Evolutionary conservation across 2,113 vertebrate species (phyloP), one percentile per base, ranked within the genome.

Genomic region (Polypterus bichir): DNA sequence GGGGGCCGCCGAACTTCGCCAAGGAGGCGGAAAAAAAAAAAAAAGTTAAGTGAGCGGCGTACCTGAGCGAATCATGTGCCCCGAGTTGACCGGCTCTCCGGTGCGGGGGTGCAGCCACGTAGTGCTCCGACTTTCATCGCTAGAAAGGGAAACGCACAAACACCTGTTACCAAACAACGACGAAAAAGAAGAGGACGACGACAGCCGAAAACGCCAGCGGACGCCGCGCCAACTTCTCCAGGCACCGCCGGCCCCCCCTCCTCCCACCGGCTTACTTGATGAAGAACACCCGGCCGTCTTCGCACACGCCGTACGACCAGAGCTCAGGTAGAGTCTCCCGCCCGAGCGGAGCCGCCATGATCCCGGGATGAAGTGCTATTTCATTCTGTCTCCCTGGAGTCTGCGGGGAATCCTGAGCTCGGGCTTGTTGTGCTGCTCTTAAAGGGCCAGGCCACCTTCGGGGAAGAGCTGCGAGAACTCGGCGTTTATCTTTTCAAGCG

Each of bases 61-160:
- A 97, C 94, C 94, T 92, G 92, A 95, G 62, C 93, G 90, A 71
- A 95, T 93, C 92, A 96, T 97, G 81, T 97, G 94, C 69, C 94
- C 94, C 0, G 94, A 96, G 88, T 97, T 97, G 82, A 97, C 94
- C 68, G 93, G 93, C 73, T 95, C 92, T 6, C 89, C 86, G 3
- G 91, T 92, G 74, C 92, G 91, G 11, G 94, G 94, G 75, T 97
- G 94, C 62, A 97, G 87, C 94, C 94, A 97, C 81, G 89, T 88
- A 48, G 93, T 97, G 76, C 63, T 68, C 64, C 74, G 86, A 82
- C 70, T 86, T 86, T 85, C 87, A 79, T 97, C 93, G 71, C 94
- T 97, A 84, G 49, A 76, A 27, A 75, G 74, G 76, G 77, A 71
- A 73, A 70, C 66, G 78, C 68, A 71, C 77, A 78, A 76, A 85